Evolutionary conservation across 2,797 vertebrate species (phyloP), one percentile per base, ranked within the genome.

Genomic region (Enteromius anoplus): DNA sequence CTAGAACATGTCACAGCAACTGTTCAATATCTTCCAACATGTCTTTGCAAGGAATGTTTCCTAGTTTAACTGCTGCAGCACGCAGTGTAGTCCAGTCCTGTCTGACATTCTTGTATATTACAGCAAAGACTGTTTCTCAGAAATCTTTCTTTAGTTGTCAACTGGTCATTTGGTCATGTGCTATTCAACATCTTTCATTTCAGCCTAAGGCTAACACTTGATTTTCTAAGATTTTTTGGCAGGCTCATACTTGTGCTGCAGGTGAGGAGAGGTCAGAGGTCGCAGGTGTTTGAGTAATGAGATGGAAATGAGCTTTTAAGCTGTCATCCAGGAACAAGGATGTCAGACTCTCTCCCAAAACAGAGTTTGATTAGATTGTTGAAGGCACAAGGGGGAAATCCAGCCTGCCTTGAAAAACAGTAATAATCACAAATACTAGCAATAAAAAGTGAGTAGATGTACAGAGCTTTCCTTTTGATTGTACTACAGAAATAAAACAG

Each of bases 231-330:
- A 15, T 32, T n/a, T 23, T 58, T 32, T 40, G 47, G 3, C 65
- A 34, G 26, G 65, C 60, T 71, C 40, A 19, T 37, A 49, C 81
- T 69, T 60, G 75, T 69, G 23, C 64, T 77, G 15, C 37, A 60
- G 64, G 23, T 83, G 23, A 83, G 73, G 26, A 53, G 60, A 17
- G 51, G 73, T 69, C 49, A 47, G 49, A 76, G 40, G 81, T 69
- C 5, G 0, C 53, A 29, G 75, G 65, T 83, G 75, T 58, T 70
- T 83, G 75, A 70, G 65, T 69, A 70, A 83, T 83, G 40, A 70
- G 73, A 77, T 83, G 73, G 65, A 70, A 83, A 78, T 83, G 26
- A 83, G 19, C 55, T 2, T 32, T 83, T 76, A 75, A 40, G 17
- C 15, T 65, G 80, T 81, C 26, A 7, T 29, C 3, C 19, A 47